phyloP scores from a whole-genome alignment of 2,113 vertebrate species.

The Blennius ocellaris region DNA sequence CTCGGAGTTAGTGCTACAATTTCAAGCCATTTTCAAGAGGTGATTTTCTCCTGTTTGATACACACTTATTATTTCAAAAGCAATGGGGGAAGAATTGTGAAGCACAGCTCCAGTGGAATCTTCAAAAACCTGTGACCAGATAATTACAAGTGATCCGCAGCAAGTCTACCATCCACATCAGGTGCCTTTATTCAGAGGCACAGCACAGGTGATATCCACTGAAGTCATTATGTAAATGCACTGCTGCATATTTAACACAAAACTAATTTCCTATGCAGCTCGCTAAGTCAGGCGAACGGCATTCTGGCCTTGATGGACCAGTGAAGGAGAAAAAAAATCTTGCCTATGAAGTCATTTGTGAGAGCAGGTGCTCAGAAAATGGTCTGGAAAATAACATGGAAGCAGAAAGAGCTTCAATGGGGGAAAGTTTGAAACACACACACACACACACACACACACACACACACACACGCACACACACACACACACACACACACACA shows the following conservation, averaged over 20 bases:
- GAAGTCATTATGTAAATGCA: slow-evolving; percentile 65
- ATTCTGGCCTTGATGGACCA: slow-evolving; percentile 35
- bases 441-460: not conserved
- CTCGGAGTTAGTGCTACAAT: not conserved
- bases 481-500: not conserved
- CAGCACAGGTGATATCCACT: slow-evolving; percentile 42
- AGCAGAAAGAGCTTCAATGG: slow-evolving; percentile 10
- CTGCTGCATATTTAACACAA: slow-evolving; percentile 58
- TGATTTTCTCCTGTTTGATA: slow-evolving; percentile 6
- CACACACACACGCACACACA: not conserved
- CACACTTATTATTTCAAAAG: not conserved
- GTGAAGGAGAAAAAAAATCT: slow-evolving; percentile 25
- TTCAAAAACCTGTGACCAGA: slow-evolving; percentile 21
- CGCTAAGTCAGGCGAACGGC: slow-evolving; percentile 21
- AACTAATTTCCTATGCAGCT: slow-evolving; percentile 44
- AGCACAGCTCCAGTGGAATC: slow-evolving; percentile 8
- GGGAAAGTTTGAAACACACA: not conserved
- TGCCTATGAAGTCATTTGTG: slow-evolving; percentile 27
- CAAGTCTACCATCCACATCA: slow-evolving; percentile 23
- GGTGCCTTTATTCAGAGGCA: slow-evolving; percentile 43
- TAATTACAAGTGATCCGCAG: slow-evolving; percentile 38
- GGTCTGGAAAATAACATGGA: slow-evolving; percentile 27
- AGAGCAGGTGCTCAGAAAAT: slow-evolving; percentile 30
- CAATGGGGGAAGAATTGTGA: slow-evolving; percentile 2
- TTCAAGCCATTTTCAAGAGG: slow-evolving; percentile 1